Conservation (phyloP, 2,797 vertebrate genomes). For the Pseudochirops cupreus region DNA sequence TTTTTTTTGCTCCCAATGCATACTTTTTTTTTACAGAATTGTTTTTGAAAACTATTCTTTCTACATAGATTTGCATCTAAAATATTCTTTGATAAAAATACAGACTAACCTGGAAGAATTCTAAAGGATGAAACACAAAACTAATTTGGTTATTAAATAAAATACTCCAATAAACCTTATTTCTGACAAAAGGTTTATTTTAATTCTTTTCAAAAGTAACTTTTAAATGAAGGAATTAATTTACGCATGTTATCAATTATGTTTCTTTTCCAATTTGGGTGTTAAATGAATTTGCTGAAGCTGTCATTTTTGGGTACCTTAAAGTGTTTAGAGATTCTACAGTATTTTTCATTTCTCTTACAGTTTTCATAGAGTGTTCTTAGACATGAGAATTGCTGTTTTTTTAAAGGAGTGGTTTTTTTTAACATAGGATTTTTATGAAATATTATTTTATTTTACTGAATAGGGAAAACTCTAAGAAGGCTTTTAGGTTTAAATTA, state of each 20-base stretch:
- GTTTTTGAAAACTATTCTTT: conserved; percentile 47
- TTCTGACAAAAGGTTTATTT: conserved; percentile 28
- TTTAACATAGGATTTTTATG: not conserved
- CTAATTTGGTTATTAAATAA: conserved; percentile 18
- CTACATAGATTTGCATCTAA: conserved; percentile 37
- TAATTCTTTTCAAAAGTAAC: conserved; percentile 35
- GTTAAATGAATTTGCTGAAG: conserved; percentile 30
- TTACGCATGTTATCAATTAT: not conserved
- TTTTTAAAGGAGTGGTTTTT: conserved; percentile 10
- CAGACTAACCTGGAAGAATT: conserved; percentile 33
- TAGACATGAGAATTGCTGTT: conserved; percentile 4
- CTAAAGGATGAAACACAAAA: conserved; percentile 30
- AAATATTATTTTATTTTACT: not conserved
- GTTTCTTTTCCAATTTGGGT: not conserved
- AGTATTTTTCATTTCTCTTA: not conserved
- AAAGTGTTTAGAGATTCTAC: conserved; percentile 4
- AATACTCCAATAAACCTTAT: conserved; percentile 31
- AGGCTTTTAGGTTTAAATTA: not conserved
- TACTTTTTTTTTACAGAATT: conserved; percentile 22
- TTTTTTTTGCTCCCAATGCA: conserved; percentile 25
- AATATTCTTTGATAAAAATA: conserved; percentile 42
- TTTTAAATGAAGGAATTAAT: conserved; percentile 39
- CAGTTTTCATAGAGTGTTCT: conserved; percentile 26
- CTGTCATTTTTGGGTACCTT: conserved; percentile 25
- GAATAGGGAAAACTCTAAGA: not conserved